Conservation (phyloP, 1,140 invertebrate genomes). For the Lucilia cuprina region DNA sequence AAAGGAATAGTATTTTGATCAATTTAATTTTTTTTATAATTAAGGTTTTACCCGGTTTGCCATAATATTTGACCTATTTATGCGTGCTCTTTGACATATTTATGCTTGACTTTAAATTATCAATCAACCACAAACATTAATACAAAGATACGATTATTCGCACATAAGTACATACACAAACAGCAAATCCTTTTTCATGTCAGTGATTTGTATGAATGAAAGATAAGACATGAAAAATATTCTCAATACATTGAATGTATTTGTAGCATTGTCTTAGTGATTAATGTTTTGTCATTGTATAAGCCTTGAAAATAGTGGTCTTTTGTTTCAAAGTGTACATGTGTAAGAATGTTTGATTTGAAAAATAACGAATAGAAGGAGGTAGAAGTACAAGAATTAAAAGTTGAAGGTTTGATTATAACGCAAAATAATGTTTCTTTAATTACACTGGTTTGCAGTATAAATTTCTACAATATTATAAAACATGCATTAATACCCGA, state of each 20-base stretch:
- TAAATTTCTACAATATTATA: too few species aligned
- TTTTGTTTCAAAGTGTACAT: background rate
- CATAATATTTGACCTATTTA: background rate
- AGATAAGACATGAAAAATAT: background rate
- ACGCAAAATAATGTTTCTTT: too few species aligned
- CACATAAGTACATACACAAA: background rate
- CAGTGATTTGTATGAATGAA: background rate
- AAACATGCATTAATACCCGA: too few species aligned
- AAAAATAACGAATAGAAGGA: too few species aligned
- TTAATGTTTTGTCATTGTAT: slow-evolving; percentile 7
- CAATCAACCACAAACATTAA: background rate
- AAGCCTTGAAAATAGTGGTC: background rate
- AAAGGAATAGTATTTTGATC: too few species aligned
- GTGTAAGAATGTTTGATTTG: too few species aligned
- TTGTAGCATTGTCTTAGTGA: background rate
- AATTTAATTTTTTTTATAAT: background rate
- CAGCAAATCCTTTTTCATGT: background rate
- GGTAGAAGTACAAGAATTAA: too few species aligned
- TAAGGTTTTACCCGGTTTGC: background rate
- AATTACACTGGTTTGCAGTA: too few species aligned
- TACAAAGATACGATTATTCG: background rate
- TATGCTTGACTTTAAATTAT: background rate
- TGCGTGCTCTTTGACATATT: background rate
- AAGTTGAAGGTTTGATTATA: too few species aligned
- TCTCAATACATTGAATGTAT: background rate